These are phyloP conservation scores for Vidua chalybeata DNA, from an alignment of 2,113 vertebrate genomes.

Conservation along the genomic window DNA sequence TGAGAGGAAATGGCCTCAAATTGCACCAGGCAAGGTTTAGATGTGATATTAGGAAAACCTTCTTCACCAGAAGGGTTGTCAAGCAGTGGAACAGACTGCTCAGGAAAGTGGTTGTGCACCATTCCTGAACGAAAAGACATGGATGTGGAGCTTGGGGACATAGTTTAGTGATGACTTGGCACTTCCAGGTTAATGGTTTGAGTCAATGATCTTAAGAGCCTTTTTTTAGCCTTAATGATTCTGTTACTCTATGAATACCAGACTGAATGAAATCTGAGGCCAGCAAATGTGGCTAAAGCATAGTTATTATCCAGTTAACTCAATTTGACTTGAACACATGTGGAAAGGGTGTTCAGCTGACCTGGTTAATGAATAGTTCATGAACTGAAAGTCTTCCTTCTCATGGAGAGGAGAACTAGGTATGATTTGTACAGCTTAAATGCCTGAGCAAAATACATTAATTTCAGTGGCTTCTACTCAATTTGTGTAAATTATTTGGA, in stretches of 20 bases:
- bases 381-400: background rate
- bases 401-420: background rate
- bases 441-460: background rate
- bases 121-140: background rate
- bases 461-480: background rate
- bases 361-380: slow-evolving; percentile 10
- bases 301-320: background rate
- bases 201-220: background rate
- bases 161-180: background rate
- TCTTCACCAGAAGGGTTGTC: background rate
- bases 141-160: background rate
- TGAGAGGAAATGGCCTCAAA: background rate
- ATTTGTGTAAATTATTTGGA: background rate
- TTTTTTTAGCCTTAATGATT: background rate
- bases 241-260: background rate
- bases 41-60: background rate
- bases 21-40: background rate
- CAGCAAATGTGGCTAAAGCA: background rate
- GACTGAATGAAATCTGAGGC: background rate
- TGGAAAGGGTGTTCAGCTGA: background rate
- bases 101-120: background rate
- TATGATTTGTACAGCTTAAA: background rate
- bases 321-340: background rate
- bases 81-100: background rate
- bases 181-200: background rate